Evolutionary conservation across 1,140 invertebrate species (phyloP).

Genomic region (Zaprionus taronus): DNA sequence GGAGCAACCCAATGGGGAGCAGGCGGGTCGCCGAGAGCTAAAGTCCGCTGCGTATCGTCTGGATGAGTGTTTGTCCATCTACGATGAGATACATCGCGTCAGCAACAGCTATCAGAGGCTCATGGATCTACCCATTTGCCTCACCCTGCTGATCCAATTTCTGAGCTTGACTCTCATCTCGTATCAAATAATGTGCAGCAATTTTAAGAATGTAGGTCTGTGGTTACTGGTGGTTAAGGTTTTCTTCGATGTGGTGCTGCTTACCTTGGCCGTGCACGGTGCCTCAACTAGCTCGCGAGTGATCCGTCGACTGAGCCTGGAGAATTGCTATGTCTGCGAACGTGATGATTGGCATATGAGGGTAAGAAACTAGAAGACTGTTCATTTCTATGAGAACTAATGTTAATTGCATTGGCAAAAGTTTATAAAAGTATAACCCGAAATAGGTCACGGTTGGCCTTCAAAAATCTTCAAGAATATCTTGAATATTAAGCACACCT

Average conservation of each 20-base stretch:
- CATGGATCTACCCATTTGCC: slow-evolving; percentile 51
- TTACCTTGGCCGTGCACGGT: slow-evolving; percentile 60
- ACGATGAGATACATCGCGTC: slow-evolving; percentile 60
- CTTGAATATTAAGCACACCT: too few relatives aligned
- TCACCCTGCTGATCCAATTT: slow-evolving; percentile 43
- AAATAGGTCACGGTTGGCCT: too few relatives aligned
- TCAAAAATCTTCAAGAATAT: too few relatives aligned
- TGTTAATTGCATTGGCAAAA: too few relatives aligned
- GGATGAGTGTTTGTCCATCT: slow-evolving; percentile 63
- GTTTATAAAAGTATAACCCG: too few relatives aligned
- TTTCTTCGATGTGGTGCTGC: slow-evolving; percentile 59
- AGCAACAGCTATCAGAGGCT: slow-evolving; percentile 49
- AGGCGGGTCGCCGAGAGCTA: slow-evolving; percentile 31
- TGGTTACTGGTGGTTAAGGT: slow-evolving; percentile 56
- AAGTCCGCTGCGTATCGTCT: slow-evolving; percentile 41
- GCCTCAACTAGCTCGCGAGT: slow-evolving; percentile 56
- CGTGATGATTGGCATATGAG: slow-evolving; percentile 54
- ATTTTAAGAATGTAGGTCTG: slow-evolving; percentile 19
- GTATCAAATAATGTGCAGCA: slow-evolving; percentile 49
- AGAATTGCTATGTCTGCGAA: slow-evolving; percentile 58
- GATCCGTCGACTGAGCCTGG: slow-evolving; percentile 48
- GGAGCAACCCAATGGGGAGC: slow-evolving; percentile 36
- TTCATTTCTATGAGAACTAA: too few relatives aligned
- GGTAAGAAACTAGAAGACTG: slow-evolving; percentile 10
- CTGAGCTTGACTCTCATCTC: slow-evolving; percentile 45